Evolutionary conservation across 2,888 invertebrate species (phyloP).

Genomic region (Lochmaea crataegi): DNA sequence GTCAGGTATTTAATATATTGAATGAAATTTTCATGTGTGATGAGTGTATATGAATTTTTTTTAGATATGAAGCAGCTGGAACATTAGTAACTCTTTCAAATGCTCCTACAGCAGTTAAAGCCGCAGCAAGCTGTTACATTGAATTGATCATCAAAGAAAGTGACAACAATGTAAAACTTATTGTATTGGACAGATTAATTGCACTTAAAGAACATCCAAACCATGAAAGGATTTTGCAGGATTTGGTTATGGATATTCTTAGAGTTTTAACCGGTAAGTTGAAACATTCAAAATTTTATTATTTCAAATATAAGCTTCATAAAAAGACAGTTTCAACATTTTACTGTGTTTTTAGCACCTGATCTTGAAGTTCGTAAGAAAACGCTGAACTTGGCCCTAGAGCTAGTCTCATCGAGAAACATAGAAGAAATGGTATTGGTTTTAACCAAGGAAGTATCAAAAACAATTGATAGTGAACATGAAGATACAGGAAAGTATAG

Average conservation of each 20-base stretch:
- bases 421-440: conserved; percentile 96
- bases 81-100: conserved; percentile 97
- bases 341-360: conserved; percentile 64
- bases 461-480: conserved; percentile 85
- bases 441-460: conserved; percentile 91
- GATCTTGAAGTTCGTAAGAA: conserved; percentile 83
- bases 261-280: conserved; percentile 81
- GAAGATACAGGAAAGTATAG: conserved; percentile 97
- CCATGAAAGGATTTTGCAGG: conserved; percentile 88
- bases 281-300: background rate
- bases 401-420: conserved; percentile 90
- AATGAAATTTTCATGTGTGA: background rate
- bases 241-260: conserved; percentile 97
- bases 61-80: conserved; percentile 93
- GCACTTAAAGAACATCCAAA: conserved; percentile 85
- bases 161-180: conserved; percentile 99
- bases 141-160: conserved; percentile 99
- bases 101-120: conserved; percentile 92
- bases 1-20: conserved; percentile 71
- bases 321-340: background rate
- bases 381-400: conserved; percentile 74
- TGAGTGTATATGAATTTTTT: background rate
- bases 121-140: conserved; percentile 96
- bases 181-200: conserved; percentile 93
- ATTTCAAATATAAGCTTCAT: background rate